Conservation (phyloP, 2,888 invertebrate genomes). For the Perithous albicinctus region DNA sequence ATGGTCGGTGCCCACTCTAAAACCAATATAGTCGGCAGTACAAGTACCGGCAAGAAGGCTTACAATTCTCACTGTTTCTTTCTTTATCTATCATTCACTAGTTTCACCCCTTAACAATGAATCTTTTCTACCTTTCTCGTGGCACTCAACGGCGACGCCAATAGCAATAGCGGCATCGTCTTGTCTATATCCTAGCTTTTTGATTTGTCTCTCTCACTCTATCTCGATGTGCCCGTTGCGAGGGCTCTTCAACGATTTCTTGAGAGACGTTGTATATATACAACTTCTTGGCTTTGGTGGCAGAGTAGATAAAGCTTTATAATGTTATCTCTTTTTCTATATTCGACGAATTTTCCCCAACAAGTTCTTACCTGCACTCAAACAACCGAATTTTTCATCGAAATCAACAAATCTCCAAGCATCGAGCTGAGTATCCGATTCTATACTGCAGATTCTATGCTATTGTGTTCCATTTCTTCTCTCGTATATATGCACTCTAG, state of each 20-base stretch:
- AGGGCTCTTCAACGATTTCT: conserved; percentile 34
- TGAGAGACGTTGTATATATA: conserved; percentile 14
- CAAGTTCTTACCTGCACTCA: too few relatives aligned
- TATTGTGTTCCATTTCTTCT: conserved; percentile 5
- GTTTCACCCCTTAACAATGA: conserved; percentile 18
- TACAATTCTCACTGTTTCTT: conserved; percentile 7
- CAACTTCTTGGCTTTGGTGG: conserved; percentile 14
- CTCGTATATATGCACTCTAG: background rate
- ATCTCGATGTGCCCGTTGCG: conserved; percentile 24
- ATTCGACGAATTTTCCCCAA: background rate
- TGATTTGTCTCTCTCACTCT: conserved; percentile 2
- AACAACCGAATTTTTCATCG: conserved; percentile 5
- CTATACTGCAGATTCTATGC: background rate
- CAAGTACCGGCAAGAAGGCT: background rate
- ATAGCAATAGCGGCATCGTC: conserved; percentile 23
- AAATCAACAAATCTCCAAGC: background rate
- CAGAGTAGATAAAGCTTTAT: conserved; percentile 10
- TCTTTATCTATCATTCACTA: background rate
- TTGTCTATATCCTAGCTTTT: conserved; percentile 38
- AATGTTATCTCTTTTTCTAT: background rate
- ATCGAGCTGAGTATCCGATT: background rate
- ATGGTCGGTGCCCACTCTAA: conserved; percentile 53
- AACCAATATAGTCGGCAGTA: conserved; percentile 53
- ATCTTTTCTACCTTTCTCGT: conserved; percentile 28
- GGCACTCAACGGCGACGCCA: conserved; percentile 35